A percentile compares a stretch with the other conserved stretches of the same genome.
phyloP scores from a whole-genome alignment of 2,797 vertebrate genomes.

The Lindbergichthys nudifrons region DNA sequence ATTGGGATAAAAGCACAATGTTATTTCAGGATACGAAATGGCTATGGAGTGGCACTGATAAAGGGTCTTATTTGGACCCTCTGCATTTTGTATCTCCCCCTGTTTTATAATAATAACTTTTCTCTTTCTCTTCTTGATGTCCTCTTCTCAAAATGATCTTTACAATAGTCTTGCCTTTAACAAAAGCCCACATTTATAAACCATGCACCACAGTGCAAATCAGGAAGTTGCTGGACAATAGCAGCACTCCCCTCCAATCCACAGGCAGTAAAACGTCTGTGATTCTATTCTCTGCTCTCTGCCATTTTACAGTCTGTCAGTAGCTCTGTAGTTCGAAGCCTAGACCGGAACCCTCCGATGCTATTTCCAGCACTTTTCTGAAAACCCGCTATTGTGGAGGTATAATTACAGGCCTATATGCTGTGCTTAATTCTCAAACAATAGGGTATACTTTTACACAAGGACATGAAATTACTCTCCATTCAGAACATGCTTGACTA shows the following conservation, averaged over 20 bases:
- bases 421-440: slow-evolving; percentile 89
- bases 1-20: slow-evolving; percentile 66
- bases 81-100: slow-evolving; percentile 23
- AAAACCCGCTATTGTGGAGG: slow-evolving; percentile 85
- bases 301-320: slow-evolving; percentile 82
- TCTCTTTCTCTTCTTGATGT: slow-evolving; percentile 29
- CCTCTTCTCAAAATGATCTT: slow-evolving; percentile 43
- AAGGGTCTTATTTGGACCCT: slow-evolving; percentile 20
- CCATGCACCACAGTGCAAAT: slow-evolving; percentile 66
- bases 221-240: slow-evolving; percentile 83
- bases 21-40: slow-evolving; percentile 68
- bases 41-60: slow-evolving; percentile 39
- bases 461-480: slow-evolving; percentile 82
- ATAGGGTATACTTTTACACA: slow-evolving; percentile 86
- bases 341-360: slow-evolving; percentile 83
- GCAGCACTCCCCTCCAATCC: slow-evolving; percentile 74
- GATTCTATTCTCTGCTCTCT: slow-evolving; percentile 81
- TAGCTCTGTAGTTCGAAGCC: slow-evolving; percentile 78
- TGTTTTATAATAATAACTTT: slow-evolving; percentile 50
- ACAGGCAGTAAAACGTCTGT: slow-evolving; percentile 77
- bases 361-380: slow-evolving; percentile 84
- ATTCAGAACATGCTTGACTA: slow-evolving; percentile 74
- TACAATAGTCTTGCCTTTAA: slow-evolving; percentile 53
- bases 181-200: slow-evolving; percentile 70
- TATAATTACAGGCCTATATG: slow-evolving; percentile 87